phyloP scores from a whole-genome alignment of 2,888 invertebrate genomes.

The Andrena minutula region DNA sequence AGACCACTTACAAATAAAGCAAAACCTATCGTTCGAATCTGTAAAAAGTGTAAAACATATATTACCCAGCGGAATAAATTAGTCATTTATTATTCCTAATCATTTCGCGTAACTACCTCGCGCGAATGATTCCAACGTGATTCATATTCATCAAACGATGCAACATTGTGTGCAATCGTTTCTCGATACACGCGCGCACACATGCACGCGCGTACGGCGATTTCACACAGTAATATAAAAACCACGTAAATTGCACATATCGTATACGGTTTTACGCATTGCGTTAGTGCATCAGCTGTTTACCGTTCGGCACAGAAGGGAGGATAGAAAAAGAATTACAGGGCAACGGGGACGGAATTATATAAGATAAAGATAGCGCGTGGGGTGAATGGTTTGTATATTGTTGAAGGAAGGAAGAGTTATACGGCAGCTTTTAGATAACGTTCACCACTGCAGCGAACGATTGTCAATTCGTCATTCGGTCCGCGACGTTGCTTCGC shows the following conservation, averaged over 20 bases:
- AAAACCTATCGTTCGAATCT: background rate
- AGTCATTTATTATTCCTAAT: conserved; percentile 1
- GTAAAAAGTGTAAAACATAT: background rate
- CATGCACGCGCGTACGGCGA: background rate
- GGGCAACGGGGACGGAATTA: conserved; percentile 33
- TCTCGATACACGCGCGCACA: conserved; percentile 13
- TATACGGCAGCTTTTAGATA: conserved; percentile 47
- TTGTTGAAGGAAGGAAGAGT: conserved; percentile 16
- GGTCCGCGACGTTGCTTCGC: conserved; percentile 5
- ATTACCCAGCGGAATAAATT: background rate
- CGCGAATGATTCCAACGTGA: conserved; percentile 27
- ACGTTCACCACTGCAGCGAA: conserved; percentile 28
- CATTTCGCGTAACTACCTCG: background rate
- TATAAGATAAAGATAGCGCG: conserved; percentile 47
- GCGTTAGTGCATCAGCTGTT: conserved; percentile 55
- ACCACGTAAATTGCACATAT: conserved; percentile 23
- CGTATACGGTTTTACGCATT: conserved; percentile 45
- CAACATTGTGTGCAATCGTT: background rate
- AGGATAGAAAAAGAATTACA: background rate
- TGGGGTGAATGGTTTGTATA: conserved; percentile 26
- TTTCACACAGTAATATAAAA: conserved; percentile 21
- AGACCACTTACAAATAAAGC: background rate
- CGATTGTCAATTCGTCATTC: conserved; percentile 18
- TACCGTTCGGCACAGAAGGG: conserved; percentile 27
- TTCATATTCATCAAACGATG: background rate